Percentiles rank a stretch among this genome's conserved stretches.
Evolutionary conservation across 2,113 vertebrate species (phyloP).

Genomic region (Boulengeromyrus knoepffleri): DNA sequence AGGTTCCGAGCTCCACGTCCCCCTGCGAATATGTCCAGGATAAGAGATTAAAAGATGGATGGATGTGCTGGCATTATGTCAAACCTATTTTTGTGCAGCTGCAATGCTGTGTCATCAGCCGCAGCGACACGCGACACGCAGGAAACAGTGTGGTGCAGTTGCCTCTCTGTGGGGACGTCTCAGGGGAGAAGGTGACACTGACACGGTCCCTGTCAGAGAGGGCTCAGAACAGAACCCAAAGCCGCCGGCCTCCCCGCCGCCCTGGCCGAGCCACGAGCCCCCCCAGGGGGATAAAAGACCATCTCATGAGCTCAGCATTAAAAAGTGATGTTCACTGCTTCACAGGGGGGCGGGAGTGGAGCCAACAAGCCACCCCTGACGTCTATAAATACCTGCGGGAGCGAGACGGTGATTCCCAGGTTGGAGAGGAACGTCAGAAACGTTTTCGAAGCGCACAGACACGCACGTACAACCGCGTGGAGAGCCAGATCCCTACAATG

Average conservation of each 20-base stretch:
- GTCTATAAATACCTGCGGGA: conserved; percentile 45
- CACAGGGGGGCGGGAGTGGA: conserved; percentile 14
- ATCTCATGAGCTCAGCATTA: conserved; percentile 23
- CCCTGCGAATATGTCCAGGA: background rate
- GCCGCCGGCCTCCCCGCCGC: no score
- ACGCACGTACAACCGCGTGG: background rate
- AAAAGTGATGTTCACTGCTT: conserved; percentile 14
- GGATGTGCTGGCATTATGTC: background rate
- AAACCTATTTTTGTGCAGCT: background rate
- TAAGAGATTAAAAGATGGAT: background rate
- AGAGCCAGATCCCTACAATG: background rate
- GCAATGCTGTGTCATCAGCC: background rate
- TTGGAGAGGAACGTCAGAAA: conserved; percentile 52
- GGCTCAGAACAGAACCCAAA: background rate
- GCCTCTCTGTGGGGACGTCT: background rate
- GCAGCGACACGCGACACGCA: background rate
- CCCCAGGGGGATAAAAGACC: background rate
- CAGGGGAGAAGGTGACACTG: background rate
- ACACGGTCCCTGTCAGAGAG: background rate
- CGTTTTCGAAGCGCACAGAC: conserved; percentile 30
- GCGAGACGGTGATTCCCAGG: conserved; percentile 46
- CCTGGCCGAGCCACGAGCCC: background rate
- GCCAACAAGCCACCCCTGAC: conserved; percentile 41
- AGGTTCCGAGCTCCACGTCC: background rate
- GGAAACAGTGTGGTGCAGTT: background rate